These are phyloP conservation scores for Toxotes jaculatrix DNA, from an alignment of 2,113 vertebrate genomes.

Conservation along the genomic window DNA sequence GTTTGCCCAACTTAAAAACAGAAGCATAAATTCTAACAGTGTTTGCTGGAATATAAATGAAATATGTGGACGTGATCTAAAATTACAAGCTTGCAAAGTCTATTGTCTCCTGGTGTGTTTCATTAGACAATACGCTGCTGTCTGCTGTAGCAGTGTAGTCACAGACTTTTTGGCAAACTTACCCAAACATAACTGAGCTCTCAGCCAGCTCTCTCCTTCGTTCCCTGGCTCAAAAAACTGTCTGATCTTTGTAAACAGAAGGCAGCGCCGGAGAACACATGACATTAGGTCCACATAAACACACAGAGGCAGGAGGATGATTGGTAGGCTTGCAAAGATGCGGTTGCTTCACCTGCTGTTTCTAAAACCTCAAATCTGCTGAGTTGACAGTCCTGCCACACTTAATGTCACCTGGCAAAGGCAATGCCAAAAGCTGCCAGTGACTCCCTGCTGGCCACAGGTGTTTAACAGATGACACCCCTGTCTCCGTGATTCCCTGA, in stretches of 20 bases:
- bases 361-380: conserved; percentile 65
- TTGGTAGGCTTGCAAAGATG: conserved; percentile 47
- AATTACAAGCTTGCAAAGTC: background rate
- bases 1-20: background rate
- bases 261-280: conserved; percentile 16
- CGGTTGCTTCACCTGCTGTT: conserved; percentile 61
- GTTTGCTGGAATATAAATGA: background rate
- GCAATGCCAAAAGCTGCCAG: conserved; percentile 7
- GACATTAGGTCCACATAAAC: conserved; percentile 64
- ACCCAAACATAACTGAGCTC: conserved; percentile 5
- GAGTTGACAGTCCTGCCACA: conserved; percentile 48
- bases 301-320: conserved; percentile 49
- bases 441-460: conserved; percentile 44
- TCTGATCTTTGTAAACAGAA: conserved; percentile 60
- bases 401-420: conserved; percentile 40
- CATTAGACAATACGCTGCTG: background rate
- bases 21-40: conserved; percentile 7
- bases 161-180: background rate
- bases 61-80: background rate
- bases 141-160: background rate
- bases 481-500: conserved; percentile 31
- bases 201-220: conserved; percentile 6
- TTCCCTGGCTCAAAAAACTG: conserved; percentile 18
- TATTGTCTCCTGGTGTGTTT: conserved; percentile 3
- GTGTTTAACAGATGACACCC: conserved; percentile 57